These are phyloP conservation scores for Uloborus plumipes DNA, from an alignment of 2,888 invertebrate genomes.

Conservation along the genomic window DNA sequence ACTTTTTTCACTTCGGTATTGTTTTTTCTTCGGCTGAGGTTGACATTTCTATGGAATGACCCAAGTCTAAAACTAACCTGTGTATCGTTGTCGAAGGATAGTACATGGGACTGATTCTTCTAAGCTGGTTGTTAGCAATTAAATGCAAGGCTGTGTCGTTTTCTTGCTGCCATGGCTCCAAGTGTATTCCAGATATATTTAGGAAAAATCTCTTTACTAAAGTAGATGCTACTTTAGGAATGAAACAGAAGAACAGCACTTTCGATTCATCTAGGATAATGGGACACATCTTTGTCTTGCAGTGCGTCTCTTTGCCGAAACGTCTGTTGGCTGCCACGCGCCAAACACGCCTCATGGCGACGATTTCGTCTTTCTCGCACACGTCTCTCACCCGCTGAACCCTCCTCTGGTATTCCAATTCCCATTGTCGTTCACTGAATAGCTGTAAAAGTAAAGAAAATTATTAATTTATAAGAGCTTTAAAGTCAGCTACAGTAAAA, in stretches of 20 bases:
- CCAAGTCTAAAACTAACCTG: conserved; percentile 15
- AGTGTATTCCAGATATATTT: conserved; percentile 33
- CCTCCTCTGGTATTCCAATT: conserved; percentile 32
- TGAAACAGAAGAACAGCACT: conserved; percentile 65
- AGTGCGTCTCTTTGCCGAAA: conserved; percentile 55
- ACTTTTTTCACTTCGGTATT: too few species aligned
- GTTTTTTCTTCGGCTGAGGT: too few species aligned
- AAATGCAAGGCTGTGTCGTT: conserved; percentile 61
- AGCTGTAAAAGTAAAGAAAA: too few species aligned
- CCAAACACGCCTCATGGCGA: conserved; percentile 53
- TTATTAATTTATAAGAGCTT: too few species aligned
- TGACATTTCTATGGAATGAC: too few species aligned
- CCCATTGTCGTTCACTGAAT: conserved; percentile 14
- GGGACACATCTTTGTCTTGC: conserved; percentile 65
- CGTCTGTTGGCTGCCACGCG: conserved; percentile 58
- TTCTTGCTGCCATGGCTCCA: neutral
- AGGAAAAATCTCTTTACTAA: conserved; percentile 63
- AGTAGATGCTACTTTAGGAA: conserved; percentile 66
- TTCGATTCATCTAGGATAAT: conserved; percentile 64
- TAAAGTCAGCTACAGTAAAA: too few species aligned
- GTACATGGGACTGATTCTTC: conserved; percentile 64
- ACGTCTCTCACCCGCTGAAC: conserved; percentile 36
- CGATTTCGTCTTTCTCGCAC: conserved; percentile 59
- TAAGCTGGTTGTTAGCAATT: conserved; percentile 59
- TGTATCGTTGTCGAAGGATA: conserved; percentile 50